Evolutionary conservation across 30 jellyfish, hydroid and myxozoan species (phyloP), one percentile per base, ranked within the genome.

Genomic region (Cassiopea xamachana): DNA sequence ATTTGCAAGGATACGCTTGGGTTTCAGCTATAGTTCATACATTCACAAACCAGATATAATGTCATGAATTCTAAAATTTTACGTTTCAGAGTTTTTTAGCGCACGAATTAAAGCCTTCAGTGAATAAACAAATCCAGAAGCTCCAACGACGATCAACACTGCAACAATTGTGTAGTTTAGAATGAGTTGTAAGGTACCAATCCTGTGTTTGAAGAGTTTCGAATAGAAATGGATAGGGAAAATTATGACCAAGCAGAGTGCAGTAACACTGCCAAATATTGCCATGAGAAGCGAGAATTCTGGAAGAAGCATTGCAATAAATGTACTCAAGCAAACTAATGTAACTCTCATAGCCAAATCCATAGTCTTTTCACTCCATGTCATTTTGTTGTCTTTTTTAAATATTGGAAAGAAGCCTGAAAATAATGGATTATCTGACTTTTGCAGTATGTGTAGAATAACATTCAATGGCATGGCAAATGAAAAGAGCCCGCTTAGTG

Each of bases 241-340:
- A 1, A 93, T 43, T 8, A 93, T 48, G 2, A 85, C 93, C 75
- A 93, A 68, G 51, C 92, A 72, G 1, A 93, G 92, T 13, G 98
- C 98, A 1, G 98, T 93, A 48, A 88, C 93, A 61, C 98, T 93
- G 6, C 98, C 98, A 82, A 87, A 93, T 64, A 93, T 87, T 15
- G 98, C 98, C 98, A 93, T 93, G 46, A 93, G 89, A 15, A 93
- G 88, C 2, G 98, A 93, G 84, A 93, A 93, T 60, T 93, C 98
- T 4, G 98, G 98, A 7, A 93, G 16, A 61, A 88, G 79, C 86
- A 87, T 84, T n/a, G 96, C 98, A 17, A 87, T 91, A 16, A 68
- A 7, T 1, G 92, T 84, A 27, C 90, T 85, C 69, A 88, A 13
- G 69, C 89, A 90, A 1, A 93, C 93, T 16, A 93, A 87, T 8